Conservation (phyloP, 2,797 vertebrate species). For the Chromobotia macracanthus region DNA sequence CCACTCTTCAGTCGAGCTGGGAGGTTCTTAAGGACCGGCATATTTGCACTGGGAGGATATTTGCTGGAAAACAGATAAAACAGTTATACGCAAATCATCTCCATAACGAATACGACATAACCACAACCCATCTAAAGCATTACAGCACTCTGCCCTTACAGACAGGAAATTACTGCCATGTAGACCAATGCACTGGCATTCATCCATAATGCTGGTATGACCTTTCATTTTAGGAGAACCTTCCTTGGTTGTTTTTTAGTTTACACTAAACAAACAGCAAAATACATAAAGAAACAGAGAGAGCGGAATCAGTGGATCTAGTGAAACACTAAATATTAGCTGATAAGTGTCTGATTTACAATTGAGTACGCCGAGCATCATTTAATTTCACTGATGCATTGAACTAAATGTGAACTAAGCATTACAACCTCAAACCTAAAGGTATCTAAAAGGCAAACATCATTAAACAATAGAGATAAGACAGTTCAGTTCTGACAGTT, state of each 20-base stretch:
- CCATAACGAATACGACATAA: slow-evolving; percentile 1
- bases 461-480: slow-evolving; percentile 16
- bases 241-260: not conserved
- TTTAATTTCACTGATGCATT: slow-evolving; percentile 1
- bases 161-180: slow-evolving; percentile 43
- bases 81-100: slow-evolving; percentile 46
- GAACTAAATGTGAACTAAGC: not conserved
- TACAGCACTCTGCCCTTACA: slow-evolving; percentile 10
- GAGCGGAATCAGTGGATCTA: not conserved
- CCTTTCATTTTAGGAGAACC: slow-evolving; percentile 1
- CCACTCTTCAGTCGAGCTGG: slow-evolving; percentile 76
- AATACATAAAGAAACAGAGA: not conserved
- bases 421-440: not conserved
- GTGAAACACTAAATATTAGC: slow-evolving; percentile 1
- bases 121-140: slow-evolving; percentile 1
- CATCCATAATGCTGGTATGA: slow-evolving; percentile 21
- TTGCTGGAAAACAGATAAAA: slow-evolving; percentile 52
- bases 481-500: not conserved
- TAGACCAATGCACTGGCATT: not conserved
- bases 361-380: not conserved
- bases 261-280: not conserved
- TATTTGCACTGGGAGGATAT: slow-evolving; percentile 64
- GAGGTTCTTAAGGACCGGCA: slow-evolving; percentile 80
- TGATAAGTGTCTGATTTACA: not conserved
- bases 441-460: not conserved